Percentiles rank a stretch among this genome's conserved stretches.
Conservation (phyloP, 2,888 invertebrate genomes). For the Thymelicus sylvestris region DNA sequence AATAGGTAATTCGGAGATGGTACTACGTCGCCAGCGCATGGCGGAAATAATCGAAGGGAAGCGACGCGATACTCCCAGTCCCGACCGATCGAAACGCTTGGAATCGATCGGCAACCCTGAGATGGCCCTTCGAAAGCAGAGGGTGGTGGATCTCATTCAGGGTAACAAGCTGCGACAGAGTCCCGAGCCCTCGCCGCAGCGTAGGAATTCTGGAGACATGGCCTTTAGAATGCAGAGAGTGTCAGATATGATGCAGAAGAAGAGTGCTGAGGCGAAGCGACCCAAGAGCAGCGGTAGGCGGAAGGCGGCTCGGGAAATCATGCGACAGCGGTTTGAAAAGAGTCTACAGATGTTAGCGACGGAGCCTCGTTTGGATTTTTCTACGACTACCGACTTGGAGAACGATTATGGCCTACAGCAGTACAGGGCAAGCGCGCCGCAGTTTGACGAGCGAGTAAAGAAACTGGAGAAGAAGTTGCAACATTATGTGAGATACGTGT, state of each 20-base stretch:
- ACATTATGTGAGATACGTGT: constrained; percentile 74
- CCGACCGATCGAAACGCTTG: constrained; percentile 56
- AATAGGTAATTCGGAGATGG: constrained; percentile 61
- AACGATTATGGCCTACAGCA: constrained; percentile 92
- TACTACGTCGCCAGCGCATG: constrained; percentile 66
- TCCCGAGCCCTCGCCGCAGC: constrained; percentile 47
- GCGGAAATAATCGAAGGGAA: constrained; percentile 72
- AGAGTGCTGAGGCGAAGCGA: constrained; percentile 75
- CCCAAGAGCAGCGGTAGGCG: constrained; percentile 61
- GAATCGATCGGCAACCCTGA: constrained; percentile 67
- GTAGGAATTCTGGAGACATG: constrained; percentile 69
- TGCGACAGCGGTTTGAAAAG: constrained; percentile 93
- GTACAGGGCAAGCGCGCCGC: constrained; percentile 93
- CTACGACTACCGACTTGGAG: constrained; percentile 88
- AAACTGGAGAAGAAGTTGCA: constrained; percentile 86
- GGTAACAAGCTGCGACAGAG: constrained; percentile 53
- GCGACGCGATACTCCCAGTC: constrained; percentile 59
- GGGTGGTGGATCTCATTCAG: constrained; percentile 65
- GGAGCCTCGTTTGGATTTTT: constrained; percentile 86
- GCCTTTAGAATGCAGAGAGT: constrained; percentile 88
- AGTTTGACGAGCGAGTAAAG: constrained; percentile 93
- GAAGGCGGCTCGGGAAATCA: constrained; percentile 84
- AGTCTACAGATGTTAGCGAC: constrained; percentile 94
- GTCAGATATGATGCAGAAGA: constrained; percentile 90
- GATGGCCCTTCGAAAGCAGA: constrained; percentile 66